Conservation (phyloP, 2,888 invertebrate species). For the Hedychridium roseum region DNA sequence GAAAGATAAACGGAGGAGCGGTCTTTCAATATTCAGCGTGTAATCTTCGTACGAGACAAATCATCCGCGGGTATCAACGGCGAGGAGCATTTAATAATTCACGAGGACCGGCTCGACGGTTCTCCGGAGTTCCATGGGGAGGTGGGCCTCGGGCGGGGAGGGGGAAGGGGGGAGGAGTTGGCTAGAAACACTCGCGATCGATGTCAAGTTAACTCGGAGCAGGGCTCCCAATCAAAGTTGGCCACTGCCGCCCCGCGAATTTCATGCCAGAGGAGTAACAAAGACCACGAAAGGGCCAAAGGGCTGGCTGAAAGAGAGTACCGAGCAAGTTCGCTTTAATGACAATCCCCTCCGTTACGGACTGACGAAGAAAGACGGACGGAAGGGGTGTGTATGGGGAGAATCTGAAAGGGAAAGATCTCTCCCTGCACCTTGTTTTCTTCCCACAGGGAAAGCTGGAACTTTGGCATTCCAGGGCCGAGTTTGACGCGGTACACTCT, state of each 20-base stretch:
- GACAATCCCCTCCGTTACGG: too few species aligned
- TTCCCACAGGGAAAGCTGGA: too few species aligned
- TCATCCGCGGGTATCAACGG: constrained; percentile 25
- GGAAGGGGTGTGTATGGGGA: too few species aligned
- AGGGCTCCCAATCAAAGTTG: constrained; percentile 24
- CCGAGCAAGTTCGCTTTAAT: too few species aligned
- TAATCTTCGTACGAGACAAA: constrained; percentile 25
- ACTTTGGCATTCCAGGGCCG: too few species aligned
- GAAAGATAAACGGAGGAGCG: constrained; percentile 4
- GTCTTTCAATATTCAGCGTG: constrained; percentile 23
- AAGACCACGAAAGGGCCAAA: too few species aligned
- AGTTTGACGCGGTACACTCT: too few species aligned
- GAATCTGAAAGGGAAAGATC: too few species aligned
- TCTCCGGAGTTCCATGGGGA: constrained; percentile 11
- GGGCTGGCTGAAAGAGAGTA: too few species aligned
- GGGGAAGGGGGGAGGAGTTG: constrained; percentile 8
- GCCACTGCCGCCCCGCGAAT: constrained; percentile 5
- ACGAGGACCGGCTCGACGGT: constrained; percentile 22
- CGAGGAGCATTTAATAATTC: constrained; percentile 29
- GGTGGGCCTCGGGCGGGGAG: constrained; percentile 15
- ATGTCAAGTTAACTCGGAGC: constrained; percentile 28
- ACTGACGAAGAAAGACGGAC: too few species aligned
- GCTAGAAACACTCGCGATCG: constrained; percentile 21
- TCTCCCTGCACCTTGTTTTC: too few species aligned
- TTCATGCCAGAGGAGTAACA: too few species aligned